Evolutionary conservation across 2,797 vertebrate species (phyloP).

Genomic region (Diceros bicornis): DNA sequence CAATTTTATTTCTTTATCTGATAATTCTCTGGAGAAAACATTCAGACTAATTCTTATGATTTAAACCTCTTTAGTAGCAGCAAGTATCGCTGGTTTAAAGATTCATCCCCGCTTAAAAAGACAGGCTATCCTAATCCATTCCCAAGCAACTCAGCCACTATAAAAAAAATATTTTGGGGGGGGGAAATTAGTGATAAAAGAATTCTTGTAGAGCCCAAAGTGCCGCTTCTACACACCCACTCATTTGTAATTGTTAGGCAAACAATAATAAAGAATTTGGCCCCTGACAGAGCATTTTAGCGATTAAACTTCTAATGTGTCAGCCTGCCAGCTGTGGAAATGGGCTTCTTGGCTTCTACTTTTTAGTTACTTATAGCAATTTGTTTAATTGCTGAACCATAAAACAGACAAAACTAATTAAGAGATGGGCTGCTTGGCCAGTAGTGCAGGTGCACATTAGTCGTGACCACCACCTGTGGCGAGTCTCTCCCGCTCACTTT

Average conservation of each 20-base stretch:
- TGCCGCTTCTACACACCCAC: constrained; percentile 46
- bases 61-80: constrained; percentile 19
- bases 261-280: constrained; percentile 77
- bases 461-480: constrained; percentile 10
- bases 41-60: neutral
- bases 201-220: constrained; percentile 47
- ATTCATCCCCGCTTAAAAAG: constrained; percentile 20
- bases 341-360: constrained; percentile 64
- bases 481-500: neutral
- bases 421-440: neutral
- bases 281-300: constrained; percentile 70
- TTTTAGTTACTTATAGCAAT: constrained; percentile 80
- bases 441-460: constrained; percentile 26
- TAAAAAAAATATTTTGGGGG: neutral
- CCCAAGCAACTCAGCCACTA: neutral
- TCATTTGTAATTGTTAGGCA: constrained; percentile 76
- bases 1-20: constrained; percentile 27
- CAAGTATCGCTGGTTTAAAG: constrained; percentile 4
- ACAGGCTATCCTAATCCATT: neutral
- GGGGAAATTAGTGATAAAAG: constrained; percentile 56
- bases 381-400: constrained; percentile 77
- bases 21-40: constrained; percentile 25
- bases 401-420: constrained; percentile 79
- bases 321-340: constrained; percentile 75
- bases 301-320: constrained; percentile 77